Base-by-base conservation (phyloP, 2,888 invertebrate genomes). In the Caenorhabditis macrosperma region DNA sequence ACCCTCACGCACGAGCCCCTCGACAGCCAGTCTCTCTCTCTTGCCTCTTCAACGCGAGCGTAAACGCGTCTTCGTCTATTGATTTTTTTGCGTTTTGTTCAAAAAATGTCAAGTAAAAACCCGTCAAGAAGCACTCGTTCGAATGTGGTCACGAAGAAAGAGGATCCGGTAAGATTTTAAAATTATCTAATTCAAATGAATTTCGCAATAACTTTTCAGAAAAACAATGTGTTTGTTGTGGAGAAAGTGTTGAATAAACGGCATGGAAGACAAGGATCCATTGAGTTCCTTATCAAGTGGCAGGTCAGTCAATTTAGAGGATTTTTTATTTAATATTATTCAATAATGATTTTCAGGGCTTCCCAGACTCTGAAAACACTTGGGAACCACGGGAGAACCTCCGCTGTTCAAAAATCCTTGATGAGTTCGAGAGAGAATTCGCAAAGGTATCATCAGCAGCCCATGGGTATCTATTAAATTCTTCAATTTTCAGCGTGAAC, bases 161-260 rank as follows among this genome's bases (percentile, higher is more conserved):
- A 44, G 20, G 44, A 44, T 17, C 44, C n/a, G 17, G 44, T 44
- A 6, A 17, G 44, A 17, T 3, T n/a, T 12, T 38, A 38, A 3
- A 6, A 44, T 6, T 44, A 17, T n/a, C n/a, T n/a, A 17, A 4
- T 44, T 20, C 44, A 2, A 12, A 12, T 38, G 15, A 12, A 5
- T 9, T 33, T 38, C 38, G 15, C 38, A 9, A 48, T 48, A 24
- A 24, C 24, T 48, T 48, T 48, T 22, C 24, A 52, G 52, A n/a
- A 12, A 20, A 54, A 6, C 15, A 26, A 64, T 9, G 64, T 64
- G 7, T 64, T 52, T 17, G 30, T n/a, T 0, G 64, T 64, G 1
- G 64, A 64, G 22, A 50, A 64, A 38, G 64, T 64, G 24, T n/a
- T 59, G 17, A 28, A 59, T 15, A 59, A 59, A 17, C 59, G 59